A percentile compares a stretch with the other conserved stretches of the same genome.
Evolutionary conservation across 2,113 vertebrate species (phyloP).

Genomic region (Callocephalon fimbriatum): DNA sequence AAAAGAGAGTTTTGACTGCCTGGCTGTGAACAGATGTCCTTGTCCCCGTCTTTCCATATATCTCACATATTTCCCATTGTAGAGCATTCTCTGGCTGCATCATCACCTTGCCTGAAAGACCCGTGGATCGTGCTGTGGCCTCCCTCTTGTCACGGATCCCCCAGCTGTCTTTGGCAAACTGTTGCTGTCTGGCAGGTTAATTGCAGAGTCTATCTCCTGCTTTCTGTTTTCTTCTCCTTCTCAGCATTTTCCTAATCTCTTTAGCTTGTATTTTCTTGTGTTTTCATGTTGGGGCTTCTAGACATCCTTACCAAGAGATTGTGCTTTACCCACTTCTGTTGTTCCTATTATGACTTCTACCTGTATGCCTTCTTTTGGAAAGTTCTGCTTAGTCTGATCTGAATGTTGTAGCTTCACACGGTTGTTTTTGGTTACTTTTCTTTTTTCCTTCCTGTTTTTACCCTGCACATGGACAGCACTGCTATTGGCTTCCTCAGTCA

Average conservation of each 20-base stretch:
- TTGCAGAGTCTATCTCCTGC: background rate
- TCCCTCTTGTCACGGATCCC: background rate
- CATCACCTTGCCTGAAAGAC: background rate
- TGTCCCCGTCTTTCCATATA: background rate
- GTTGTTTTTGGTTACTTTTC: background rate
- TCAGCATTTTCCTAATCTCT: background rate
- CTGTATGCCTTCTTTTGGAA: background rate
- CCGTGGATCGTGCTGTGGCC: background rate
- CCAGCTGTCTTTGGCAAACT: accelerated
- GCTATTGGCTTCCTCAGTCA: background rate
- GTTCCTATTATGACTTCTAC: background rate
- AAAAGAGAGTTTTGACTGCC: background rate
- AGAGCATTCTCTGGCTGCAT: background rate
- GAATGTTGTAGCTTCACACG: background rate
- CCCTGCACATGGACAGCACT: background rate
- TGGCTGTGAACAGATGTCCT: background rate
- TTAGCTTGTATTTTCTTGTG: background rate
- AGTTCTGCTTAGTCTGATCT: background rate
- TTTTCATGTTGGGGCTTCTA: background rate
- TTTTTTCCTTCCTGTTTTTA: background rate
- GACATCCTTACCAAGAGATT: background rate
- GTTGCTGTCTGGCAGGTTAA: background rate
- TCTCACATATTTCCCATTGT: background rate
- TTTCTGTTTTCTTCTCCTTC: background rate
- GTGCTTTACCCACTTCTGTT: background rate